Evolutionary conservation across 2,797 vertebrate species (phyloP).

Genomic region (Sitta carolinensis): DNA sequence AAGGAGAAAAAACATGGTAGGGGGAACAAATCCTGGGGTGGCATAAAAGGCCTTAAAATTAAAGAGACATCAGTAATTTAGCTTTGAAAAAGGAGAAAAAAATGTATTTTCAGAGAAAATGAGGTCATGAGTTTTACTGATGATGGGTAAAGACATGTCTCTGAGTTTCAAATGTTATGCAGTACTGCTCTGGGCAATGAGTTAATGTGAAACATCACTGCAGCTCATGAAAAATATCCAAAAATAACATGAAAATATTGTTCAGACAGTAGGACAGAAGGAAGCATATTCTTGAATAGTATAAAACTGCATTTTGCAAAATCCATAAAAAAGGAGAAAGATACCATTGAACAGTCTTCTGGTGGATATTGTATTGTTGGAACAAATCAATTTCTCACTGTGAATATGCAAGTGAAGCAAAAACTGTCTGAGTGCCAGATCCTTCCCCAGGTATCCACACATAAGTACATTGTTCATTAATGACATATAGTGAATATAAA

Average conservation of each 20-base stretch:
- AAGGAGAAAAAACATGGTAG: neutral
- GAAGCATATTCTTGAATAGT: neutral
- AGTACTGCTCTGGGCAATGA: neutral
- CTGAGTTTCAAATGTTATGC: conserved; percentile 10
- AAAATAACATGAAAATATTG: conserved; percentile 4
- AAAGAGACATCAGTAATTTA: neutral
- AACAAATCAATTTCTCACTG: neutral
- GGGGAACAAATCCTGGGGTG: neutral
- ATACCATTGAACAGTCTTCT: neutral
- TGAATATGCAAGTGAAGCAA: neutral
- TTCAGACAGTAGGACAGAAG: neutral
- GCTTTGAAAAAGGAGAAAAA: neutral
- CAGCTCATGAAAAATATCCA: neutral
- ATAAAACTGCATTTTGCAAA: neutral
- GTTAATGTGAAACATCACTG: neutral
- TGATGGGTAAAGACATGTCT: neutral
- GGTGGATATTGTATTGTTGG: neutral
- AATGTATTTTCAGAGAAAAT: neutral
- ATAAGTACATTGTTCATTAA: neutral
- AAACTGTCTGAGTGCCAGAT: neutral
- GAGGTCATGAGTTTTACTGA: neutral
- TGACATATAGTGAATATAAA: neutral
- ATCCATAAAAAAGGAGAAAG: neutral
- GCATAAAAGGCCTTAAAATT: neutral
- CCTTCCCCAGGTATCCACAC: neutral